Base-by-base conservation (phyloP, 2,888 invertebrate species). In the Uloborus plumipes region DNA sequence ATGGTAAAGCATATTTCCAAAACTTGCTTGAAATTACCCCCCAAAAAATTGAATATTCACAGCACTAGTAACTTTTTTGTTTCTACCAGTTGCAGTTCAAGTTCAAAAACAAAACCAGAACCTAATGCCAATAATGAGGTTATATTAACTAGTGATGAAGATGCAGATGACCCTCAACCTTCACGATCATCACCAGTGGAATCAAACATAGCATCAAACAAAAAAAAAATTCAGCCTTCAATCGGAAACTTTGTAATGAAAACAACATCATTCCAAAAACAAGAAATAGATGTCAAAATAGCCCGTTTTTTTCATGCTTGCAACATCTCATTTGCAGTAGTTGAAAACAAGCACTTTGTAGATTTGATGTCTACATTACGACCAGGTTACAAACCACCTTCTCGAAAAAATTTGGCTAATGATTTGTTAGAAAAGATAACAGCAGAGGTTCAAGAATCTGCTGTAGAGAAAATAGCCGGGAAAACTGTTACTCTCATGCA, bases 281-380 rank as follows among this genome's bases (percentile, higher is more conserved):
- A 66, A 49, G 66, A 66, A 49, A n/a, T 66, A 11, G 66, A 66
- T 66, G 22, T 49, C 50, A 66, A 66, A 49, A 22, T 66, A 66
- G 50, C 66, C 9, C 50, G 22, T 18, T 66, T 66, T 20, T 66
- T n/a, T 51, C 50, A 66, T 66, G 66, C 66, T 66, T 51, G 50
- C 51, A 49, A 47, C 13, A 66, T 66, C 9, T n/a, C 66, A 49
- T 50, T 66, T 66, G 13, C 49, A 51, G 50, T 16, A 20, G 66
- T 66, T 50, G 66, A 50, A 51, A 66, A 50, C 50, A 66, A 66
- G 18, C 16, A 66, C n/a, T 66, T 66, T 22, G 22, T 66, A 14
- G 66, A 66, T 49, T 50, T 51, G 20, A 15, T 66, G 50, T 66
- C 50, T 16, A 2, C n/a, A 66, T 49, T 66, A 51, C 9, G 50